Evolutionary conservation across 2,797 vertebrate genomes (phyloP).

Genomic region (Tragopan temminckii): DNA sequence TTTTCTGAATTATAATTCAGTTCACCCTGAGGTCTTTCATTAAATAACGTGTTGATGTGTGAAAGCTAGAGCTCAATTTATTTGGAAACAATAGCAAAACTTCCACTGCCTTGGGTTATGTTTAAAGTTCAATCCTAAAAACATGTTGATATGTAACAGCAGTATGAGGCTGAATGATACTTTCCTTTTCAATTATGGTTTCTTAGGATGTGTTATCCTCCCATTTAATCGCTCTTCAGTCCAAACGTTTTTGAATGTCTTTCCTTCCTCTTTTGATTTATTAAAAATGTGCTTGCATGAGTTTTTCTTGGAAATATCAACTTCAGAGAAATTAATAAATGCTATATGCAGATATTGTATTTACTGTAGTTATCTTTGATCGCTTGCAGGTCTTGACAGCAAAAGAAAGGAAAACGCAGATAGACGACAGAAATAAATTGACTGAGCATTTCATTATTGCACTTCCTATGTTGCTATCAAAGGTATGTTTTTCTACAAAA

Average conservation of each 20-base stretch:
- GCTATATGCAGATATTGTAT: background rate
- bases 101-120: background rate
- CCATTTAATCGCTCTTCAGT: background rate
- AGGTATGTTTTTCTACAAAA: constrained; percentile 83
- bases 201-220: background rate
- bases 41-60: constrained; percentile 18
- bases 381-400: constrained; percentile 93
- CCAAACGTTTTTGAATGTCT: background rate
- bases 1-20: constrained; percentile 12
- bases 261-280: background rate
- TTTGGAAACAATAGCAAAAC: constrained; percentile 25
- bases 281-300: background rate
- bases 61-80: background rate
- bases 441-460: constrained; percentile 99
- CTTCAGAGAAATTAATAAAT: background rate
- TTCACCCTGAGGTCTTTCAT: background rate
- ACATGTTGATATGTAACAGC: background rate
- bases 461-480: constrained; percentile 97
- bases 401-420: constrained; percentile 99
- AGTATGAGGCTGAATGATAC: background rate
- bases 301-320: background rate
- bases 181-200: background rate
- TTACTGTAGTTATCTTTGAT: constrained; percentile 49
- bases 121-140: background rate
- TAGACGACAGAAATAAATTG: constrained; percentile 98